These are phyloP conservation scores for Argyrosomus regius DNA, from an alignment of 2,797 vertebrate genomes.

Conservation along the genomic window DNA sequence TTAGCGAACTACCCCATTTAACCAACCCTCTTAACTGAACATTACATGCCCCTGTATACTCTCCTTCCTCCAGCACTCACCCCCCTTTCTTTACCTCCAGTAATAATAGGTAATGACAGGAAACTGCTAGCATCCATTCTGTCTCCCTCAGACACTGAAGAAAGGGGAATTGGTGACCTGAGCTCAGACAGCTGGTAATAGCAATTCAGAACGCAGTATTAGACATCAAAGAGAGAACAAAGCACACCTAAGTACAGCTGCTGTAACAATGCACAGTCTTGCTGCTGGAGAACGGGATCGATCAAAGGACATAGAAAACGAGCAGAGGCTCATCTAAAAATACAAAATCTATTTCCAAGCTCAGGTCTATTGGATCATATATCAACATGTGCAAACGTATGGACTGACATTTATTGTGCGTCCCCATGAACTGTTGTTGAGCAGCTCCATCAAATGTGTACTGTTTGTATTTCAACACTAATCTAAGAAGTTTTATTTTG, in stretches of 20 bases:
- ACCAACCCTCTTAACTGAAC: constrained; percentile 8
- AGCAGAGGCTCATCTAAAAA: constrained; percentile 71
- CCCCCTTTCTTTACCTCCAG: constrained; percentile 29
- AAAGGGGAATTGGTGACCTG: constrained; percentile 59
- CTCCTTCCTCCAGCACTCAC: neutral
- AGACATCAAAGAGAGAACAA: constrained; percentile 67
- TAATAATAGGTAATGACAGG: constrained; percentile 69
- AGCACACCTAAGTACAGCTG: constrained; percentile 59
- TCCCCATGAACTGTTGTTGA: constrained; percentile 29
- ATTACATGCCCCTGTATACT: constrained; percentile 11
- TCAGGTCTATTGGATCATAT: constrained; percentile 62
- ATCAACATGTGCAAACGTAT: constrained; percentile 49
- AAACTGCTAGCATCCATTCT: constrained; percentile 55
- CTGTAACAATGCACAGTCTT: constrained; percentile 59
- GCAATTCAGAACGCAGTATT: constrained; percentile 59
- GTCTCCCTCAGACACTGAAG: constrained; percentile 41
- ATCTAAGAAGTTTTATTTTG: constrained; percentile 23
- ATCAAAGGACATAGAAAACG: constrained; percentile 68
- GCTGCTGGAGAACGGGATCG: constrained; percentile 64
- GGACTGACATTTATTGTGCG: constrained; percentile 31
- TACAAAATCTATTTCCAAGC: constrained; percentile 69
- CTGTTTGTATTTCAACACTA: constrained; percentile 16
- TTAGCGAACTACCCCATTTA: constrained; percentile 17
- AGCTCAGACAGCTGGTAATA: constrained; percentile 66
- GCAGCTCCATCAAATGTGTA: constrained; percentile 27